Percentiles rank a stretch among this genome's conserved stretches.
phyloP scores from a whole-genome alignment of 1,140 invertebrate genomes.

The Homarus americanus region DNA sequence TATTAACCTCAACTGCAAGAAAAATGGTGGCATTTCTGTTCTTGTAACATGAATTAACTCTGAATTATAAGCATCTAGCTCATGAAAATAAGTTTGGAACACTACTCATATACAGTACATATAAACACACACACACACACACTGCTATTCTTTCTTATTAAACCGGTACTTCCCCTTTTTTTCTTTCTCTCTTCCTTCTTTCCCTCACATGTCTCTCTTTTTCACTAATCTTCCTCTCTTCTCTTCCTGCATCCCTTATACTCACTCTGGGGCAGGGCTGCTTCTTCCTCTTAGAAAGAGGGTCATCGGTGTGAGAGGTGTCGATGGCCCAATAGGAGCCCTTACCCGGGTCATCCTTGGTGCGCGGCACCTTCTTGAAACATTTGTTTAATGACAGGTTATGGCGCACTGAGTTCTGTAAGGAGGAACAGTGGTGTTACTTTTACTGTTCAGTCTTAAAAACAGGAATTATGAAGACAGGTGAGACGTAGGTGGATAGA shows the following conservation, averaged over 20 bases:
- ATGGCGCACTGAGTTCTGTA: slow-evolving; percentile 81
- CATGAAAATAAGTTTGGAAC: no score
- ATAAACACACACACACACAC: no score
- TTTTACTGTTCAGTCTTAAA: no score
- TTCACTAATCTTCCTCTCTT: neutral
- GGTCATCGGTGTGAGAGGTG: slow-evolving; percentile 78
- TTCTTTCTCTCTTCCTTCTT: neutral
- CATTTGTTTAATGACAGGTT: slow-evolving; percentile 81
- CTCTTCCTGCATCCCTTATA: neutral
- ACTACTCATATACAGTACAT: no score
- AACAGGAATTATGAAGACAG: no score
- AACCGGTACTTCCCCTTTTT: neutral
- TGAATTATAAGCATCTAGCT: no score
- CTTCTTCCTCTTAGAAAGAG: slow-evolving; percentile 75
- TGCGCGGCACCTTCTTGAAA: slow-evolving; percentile 83
- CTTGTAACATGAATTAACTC: neutral
- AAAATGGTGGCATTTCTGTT: no score
- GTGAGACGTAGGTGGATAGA: no score
- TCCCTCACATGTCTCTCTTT: neutral
- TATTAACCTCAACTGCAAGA: no score
- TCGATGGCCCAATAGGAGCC: slow-evolving; percentile 84
- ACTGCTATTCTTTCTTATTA: neutral
- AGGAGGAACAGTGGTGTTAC: slow-evolving; percentile 6
- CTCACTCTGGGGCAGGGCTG: slow-evolving; percentile 66
- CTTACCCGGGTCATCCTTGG: slow-evolving; percentile 84